Evolutionary conservation across 2,888 invertebrate genomes (phyloP).

Genomic region (Euclidia mi): DNA sequence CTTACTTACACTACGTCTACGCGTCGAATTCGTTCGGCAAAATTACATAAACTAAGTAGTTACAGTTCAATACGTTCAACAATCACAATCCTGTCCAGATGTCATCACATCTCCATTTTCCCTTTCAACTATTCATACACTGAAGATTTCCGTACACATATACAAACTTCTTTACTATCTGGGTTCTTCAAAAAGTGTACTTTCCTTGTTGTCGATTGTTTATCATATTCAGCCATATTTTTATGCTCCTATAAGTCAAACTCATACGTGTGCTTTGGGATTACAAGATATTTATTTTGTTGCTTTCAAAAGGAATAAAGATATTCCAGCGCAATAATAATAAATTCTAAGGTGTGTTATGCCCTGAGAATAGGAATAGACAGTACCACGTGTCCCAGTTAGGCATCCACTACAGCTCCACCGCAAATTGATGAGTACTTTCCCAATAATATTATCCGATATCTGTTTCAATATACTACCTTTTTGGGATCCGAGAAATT

Average conservation of each 20-base stretch:
- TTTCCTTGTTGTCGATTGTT: constrained; percentile 34
- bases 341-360: constrained; percentile 42
- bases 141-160: constrained; percentile 28
- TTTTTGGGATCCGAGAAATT: too few species aligned
- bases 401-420: too few species aligned
- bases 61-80: constrained; percentile 14
- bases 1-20: constrained; percentile 1
- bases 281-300: too few species aligned
- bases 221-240: too few species aligned
- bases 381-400: constrained; percentile 25
- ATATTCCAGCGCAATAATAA: too few species aligned
- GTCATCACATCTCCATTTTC: constrained; percentile 21
- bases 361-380: constrained; percentile 23
- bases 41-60: not conserved
- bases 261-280: too few species aligned
- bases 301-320: too few species aligned
- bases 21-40: not conserved
- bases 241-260: too few species aligned
- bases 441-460: constrained; percentile 21
- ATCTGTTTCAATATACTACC: too few species aligned
- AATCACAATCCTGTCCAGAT: constrained; percentile 34
- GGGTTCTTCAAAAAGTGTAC: constrained; percentile 21
- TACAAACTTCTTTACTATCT: constrained; percentile 27
- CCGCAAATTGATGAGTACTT: constrained; percentile 27
- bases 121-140: constrained; percentile 24